phyloP scores from a whole-genome alignment of 1,140 invertebrate species.

The Cepaea nemoralis region DNA sequence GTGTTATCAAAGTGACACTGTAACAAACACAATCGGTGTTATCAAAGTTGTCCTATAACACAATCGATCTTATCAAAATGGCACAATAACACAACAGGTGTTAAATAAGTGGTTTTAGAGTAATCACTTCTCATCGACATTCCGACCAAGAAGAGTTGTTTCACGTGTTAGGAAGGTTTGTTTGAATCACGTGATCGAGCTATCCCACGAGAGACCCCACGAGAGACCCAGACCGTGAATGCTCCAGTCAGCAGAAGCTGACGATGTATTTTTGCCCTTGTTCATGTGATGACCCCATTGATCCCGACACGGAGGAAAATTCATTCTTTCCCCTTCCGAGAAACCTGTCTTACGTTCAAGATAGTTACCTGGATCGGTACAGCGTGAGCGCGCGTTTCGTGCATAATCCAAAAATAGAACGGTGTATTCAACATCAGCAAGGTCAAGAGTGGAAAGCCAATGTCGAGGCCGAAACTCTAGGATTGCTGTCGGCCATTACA shows the following conservation, averaged over 20 bases:
- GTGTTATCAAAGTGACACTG: background rate
- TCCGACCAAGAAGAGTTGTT: background rate
- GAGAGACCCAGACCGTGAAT: background rate
- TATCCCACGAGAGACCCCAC: background rate
- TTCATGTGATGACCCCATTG: slow-evolving; percentile 37
- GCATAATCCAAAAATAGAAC: slow-evolving; percentile 46
- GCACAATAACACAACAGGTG: background rate
- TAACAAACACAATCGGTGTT: background rate
- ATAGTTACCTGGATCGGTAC: slow-evolving; percentile 59
- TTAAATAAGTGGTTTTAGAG: background rate
- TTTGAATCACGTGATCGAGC: background rate
- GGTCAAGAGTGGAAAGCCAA: background rate
- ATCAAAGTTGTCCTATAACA: background rate
- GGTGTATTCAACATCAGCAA: slow-evolving; percentile 21
- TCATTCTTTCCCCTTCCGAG: slow-evolving; percentile 50
- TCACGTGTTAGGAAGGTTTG: too few species aligned
- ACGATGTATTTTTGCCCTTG: slow-evolving; percentile 44
- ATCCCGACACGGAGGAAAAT: slow-evolving; percentile 41
- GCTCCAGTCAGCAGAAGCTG: slow-evolving; percentile 21
- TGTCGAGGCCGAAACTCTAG: slow-evolving; percentile 20
- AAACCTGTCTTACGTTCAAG: slow-evolving; percentile 64
- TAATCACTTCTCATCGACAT: background rate
- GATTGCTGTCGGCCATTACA: slow-evolving; percentile 21
- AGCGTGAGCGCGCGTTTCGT: slow-evolving; percentile 60
- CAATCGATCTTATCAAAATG: background rate